Conservation (phyloP, 2,888 invertebrate species). For the Adelphocoris suturalis region DNA sequence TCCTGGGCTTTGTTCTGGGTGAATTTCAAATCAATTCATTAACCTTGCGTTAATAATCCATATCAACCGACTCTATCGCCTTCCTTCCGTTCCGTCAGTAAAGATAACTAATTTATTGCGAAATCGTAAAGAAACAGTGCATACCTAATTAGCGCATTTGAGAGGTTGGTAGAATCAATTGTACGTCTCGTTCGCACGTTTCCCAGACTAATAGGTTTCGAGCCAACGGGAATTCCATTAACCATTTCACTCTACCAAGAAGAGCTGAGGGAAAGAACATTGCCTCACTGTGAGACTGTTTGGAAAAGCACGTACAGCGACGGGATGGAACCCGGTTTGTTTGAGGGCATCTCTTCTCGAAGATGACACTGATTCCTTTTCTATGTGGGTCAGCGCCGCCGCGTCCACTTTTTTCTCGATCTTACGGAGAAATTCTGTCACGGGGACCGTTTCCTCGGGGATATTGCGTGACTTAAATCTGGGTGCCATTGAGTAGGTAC, state of each 20-base stretch:
- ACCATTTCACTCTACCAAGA: background rate
- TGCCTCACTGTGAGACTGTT: background rate
- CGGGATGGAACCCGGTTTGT: background rate
- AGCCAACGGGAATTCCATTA: background rate
- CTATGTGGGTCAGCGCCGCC: background rate
- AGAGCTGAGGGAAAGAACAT: background rate
- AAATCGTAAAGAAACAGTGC: too few relatives aligned
- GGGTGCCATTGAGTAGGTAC: too few relatives aligned
- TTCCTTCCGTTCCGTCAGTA: too few relatives aligned
- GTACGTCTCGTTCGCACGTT: too few relatives aligned
- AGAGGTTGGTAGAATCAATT: too few relatives aligned
- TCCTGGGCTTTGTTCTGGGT: too few relatives aligned
- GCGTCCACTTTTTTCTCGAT: background rate
- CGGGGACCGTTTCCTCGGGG: background rate
- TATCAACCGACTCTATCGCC: too few relatives aligned
- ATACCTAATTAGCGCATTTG: too few relatives aligned
- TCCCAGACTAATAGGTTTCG: too few relatives aligned
- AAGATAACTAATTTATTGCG: too few relatives aligned
- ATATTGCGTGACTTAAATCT: background rate
- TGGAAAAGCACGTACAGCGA: background rate
- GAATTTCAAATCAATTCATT: too few relatives aligned
- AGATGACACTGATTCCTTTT: slow-evolving; percentile 10
- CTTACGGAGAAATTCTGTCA: background rate
- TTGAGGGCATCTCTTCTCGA: background rate
- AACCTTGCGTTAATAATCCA: too few relatives aligned